Percentiles rank a stretch among this genome's conserved stretches.
These are phyloP conservation scores for Dicentrarchus labrax DNA, from an alignment of 2,113 vertebrate species.

Conservation along the genomic window DNA sequence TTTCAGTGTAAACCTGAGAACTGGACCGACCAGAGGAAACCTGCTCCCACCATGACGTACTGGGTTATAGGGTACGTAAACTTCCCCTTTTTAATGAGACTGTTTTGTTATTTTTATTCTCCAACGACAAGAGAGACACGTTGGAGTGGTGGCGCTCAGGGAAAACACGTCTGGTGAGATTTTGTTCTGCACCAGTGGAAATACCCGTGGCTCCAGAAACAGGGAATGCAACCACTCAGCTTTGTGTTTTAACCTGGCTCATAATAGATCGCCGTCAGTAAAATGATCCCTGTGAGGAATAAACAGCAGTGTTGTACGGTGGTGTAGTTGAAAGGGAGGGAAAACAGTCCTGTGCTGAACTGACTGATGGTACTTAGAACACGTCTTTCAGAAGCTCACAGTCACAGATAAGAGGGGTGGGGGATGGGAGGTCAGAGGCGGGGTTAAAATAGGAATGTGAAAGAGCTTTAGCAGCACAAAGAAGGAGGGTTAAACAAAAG, in stretches of 20 bases:
- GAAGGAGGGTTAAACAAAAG: too few relatives aligned
- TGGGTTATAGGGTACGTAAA: slow-evolving; percentile 95
- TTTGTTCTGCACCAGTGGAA: neutral
- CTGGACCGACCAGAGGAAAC: slow-evolving; percentile 93
- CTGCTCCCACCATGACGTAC: slow-evolving; percentile 93
- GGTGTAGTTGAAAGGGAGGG: neutral
- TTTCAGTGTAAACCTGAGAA: slow-evolving; percentile 95
- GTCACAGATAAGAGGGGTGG: too few relatives aligned
- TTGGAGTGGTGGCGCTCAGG: too few relatives aligned
- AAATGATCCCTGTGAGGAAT: neutral
- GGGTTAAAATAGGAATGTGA: too few relatives aligned
- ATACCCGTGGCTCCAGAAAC: neutral
- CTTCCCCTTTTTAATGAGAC: neutral
- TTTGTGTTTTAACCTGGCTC: neutral
- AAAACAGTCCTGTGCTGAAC: neutral
- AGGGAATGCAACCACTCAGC: neutral
- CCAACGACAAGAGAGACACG: too few relatives aligned
- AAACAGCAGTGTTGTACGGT: neutral
- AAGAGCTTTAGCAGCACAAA: too few relatives aligned
- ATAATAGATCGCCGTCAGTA: too few relatives aligned
- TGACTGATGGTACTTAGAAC: neutral
- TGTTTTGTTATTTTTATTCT: too few relatives aligned
- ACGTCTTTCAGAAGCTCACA: neutral
- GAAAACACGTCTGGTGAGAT: neutral
- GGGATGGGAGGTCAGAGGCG: neutral